Percentiles rank a stretch among this genome's conserved stretches.
phyloP scores from a whole-genome alignment of 2,888 invertebrate species.

The Apantesis nais region DNA sequence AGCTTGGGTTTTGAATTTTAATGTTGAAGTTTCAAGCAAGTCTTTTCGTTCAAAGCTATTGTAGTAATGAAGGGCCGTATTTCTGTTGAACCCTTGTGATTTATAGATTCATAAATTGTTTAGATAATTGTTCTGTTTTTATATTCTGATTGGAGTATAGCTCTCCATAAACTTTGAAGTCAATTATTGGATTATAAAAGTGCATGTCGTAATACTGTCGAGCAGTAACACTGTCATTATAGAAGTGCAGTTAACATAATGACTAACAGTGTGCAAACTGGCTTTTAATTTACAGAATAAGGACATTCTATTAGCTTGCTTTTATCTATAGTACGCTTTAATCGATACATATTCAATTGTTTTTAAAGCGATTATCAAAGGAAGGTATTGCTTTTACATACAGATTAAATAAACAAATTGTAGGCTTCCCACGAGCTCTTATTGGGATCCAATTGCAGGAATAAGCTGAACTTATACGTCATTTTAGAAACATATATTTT shows the following conservation, averaged over 20 bases:
- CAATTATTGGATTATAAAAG: neutral
- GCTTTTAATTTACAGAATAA: neutral
- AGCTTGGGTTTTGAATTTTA: constrained; percentile 50
- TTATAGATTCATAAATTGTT: constrained; percentile 14
- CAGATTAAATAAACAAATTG: no score
- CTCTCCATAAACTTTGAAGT: neutral
- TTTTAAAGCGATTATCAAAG: no score
- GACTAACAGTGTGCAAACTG: neutral
- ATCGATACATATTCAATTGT: no score
- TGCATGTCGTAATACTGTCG: no score
- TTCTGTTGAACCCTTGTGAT: constrained; percentile 12
- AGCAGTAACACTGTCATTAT: no score
- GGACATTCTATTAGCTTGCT: neutral
- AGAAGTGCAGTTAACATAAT: neutral
- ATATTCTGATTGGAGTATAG: neutral
- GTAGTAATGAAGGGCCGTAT: constrained; percentile 14
- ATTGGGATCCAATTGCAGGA: no score
- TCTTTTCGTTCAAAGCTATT: constrained; percentile 17
- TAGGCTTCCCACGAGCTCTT: no score
- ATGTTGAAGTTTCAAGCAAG: constrained; percentile 36
- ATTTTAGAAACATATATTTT: no score
- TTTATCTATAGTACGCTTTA: no score
- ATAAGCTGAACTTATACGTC: no score
- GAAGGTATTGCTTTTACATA: no score
- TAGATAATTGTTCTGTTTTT: neutral